Evolutionary conservation across 2,113 vertebrate genomes (phyloP), one percentile per base, ranked within the genome.

Genomic region (Elachura formosa): DNA sequence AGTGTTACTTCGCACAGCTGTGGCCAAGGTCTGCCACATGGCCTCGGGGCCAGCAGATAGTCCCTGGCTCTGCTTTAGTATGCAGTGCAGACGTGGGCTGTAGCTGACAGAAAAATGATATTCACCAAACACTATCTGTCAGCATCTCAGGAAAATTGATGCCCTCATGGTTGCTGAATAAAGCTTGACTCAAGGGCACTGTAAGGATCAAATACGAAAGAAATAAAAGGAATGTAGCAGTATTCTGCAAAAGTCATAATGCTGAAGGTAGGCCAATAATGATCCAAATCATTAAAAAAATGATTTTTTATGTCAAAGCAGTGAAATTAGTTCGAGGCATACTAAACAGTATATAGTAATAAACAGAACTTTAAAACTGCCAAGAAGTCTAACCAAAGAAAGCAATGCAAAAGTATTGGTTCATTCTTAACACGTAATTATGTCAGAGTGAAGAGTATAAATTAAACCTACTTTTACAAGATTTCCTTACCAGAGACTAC

Each of bases 101-200:
- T 43, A 93, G 43, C 89, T 81, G 93, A 89, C 81, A 82, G 90
- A 71, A 91, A 55, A 91, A 87, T 40, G 15, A 55, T 56, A 89
- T 68, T 87, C 84, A 89, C 81, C 81, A 93, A 93, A 87, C 77
- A 52, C 48, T 91, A 4, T 25, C 89, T 89, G 89, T 89, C 95
- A 94, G 45, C 93, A 92, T 89, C 93, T 90, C 45, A 20, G 84
- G 55, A 81, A 90, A 61, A 90, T 82, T 94, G 61, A 55, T 72
- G 80, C 64, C 89, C 85, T 89, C 58, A 45, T n/a, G 58, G 81
- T 1, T 91, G 58, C 69, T 6, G 80, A 94, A 94, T 85, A 94
- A 95, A 97, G 89, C 89, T 52, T 96, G 94, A 94, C 90, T 90
- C 80, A 88, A 77, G 80, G 90, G 91, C 68, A 90, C 55, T 77